These are phyloP conservation scores for Cyrtorhinus lividipennis DNA, from an alignment of 1,140 invertebrate genomes.

Conservation along the genomic window DNA sequence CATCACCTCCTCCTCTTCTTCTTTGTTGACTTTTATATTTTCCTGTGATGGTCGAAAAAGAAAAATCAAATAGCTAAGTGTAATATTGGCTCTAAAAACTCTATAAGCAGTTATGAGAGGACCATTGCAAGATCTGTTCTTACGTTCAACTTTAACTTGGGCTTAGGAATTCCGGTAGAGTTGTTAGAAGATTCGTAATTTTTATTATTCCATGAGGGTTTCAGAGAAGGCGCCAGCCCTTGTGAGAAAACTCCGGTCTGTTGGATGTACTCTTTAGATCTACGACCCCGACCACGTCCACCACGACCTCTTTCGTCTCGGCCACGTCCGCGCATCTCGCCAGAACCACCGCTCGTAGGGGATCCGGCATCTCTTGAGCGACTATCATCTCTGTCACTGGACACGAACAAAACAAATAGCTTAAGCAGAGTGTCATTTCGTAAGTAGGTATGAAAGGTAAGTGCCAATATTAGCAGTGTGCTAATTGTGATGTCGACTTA, in stretches of 20 bases:
- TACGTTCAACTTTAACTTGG: neutral
- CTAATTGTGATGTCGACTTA: too few relatives aligned
- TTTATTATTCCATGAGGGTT: neutral
- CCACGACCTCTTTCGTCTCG: conserved; percentile 2
- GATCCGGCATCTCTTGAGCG: neutral
- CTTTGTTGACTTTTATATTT: conserved; percentile 23
- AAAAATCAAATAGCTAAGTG: neutral
- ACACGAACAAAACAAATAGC: neutral
- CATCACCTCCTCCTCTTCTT: conserved; percentile 25
- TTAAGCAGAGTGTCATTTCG: too few relatives aligned
- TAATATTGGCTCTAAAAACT: too few relatives aligned
- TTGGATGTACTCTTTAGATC: neutral
- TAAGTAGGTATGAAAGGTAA: too few relatives aligned
- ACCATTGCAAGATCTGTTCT: neutral
- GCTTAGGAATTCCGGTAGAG: neutral
- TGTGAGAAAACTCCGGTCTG: conserved; percentile 14
- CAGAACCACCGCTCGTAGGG: neutral
- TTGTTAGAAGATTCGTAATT: neutral
- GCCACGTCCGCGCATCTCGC: neutral
- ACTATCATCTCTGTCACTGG: neutral
- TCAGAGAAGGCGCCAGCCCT: conserved; percentile 12
- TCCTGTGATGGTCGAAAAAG: conserved; percentile 13
- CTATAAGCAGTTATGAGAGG: too few relatives aligned
- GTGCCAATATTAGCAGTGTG: too few relatives aligned
- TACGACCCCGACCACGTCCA: neutral